Conservation (phyloP, 2,113 vertebrate species). For the Xiphophorus couchianus region DNA sequence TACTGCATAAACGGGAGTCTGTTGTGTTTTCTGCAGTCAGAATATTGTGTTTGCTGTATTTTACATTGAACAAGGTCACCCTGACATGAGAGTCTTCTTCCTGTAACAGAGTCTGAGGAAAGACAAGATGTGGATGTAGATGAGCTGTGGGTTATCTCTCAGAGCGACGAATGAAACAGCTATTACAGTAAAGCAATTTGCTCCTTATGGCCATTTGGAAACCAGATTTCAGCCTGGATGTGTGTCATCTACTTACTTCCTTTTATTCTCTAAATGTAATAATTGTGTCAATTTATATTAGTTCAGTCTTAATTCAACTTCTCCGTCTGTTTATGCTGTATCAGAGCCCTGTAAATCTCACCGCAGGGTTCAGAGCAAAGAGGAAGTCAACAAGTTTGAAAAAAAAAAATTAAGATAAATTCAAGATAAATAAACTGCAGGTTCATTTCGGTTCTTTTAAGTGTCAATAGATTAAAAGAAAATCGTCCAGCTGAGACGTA, state of each 20-base stretch:
- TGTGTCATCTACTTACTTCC: neutral
- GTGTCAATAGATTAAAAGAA: neutral
- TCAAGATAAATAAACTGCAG: neutral
- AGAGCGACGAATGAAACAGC: constrained; percentile 32
- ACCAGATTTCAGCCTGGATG: constrained; percentile 10
- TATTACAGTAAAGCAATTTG: constrained; percentile 2
- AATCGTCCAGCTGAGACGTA: neutral
- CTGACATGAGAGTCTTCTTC: constrained; percentile 1
- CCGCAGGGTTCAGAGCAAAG: neutral
- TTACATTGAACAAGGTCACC: constrained; percentile 39
- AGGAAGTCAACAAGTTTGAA: neutral
- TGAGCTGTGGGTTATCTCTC: constrained; percentile 23
- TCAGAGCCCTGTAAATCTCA: neutral
- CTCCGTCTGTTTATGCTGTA: neutral
- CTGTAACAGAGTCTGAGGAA: neutral
- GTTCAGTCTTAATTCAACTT: neutral
- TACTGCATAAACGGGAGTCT: neutral
- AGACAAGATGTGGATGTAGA: constrained; percentile 10
- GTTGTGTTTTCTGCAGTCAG: neutral
- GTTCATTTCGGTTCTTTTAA: neutral
- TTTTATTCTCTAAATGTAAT: neutral
- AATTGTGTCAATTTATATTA: neutral
- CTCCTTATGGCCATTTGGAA: constrained; percentile 13
- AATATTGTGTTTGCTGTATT: neutral
- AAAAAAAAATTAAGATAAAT: neutral